Conservation (phyloP, 2,888 invertebrate genomes). For the Halocaridina rubra region DNA sequence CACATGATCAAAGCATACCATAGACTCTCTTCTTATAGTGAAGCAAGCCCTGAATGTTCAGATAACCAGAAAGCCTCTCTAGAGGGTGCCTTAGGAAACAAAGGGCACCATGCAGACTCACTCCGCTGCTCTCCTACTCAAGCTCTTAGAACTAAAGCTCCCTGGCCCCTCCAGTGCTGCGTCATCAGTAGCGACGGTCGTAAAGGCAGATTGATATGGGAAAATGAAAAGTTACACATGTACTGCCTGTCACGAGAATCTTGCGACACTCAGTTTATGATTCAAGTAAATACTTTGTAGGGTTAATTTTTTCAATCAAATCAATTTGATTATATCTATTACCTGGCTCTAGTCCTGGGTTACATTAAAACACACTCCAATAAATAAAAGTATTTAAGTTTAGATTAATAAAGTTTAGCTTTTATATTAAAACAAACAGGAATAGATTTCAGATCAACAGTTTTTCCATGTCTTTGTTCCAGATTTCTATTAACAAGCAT, state of each 20-base stretch:
- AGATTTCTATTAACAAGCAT: no score
- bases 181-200: constrained; percentile 2
- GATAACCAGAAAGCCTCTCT: no score
- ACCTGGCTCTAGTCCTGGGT: no score
- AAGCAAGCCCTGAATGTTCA: neutral
- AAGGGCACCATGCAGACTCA: neutral
- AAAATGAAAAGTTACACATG: constrained; percentile 7
- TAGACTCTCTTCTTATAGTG: neutral
- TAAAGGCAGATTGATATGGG: constrained; percentile 13
- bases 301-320: no score
- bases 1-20: neutral
- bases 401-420: no score
- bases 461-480: no score
- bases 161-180: constrained; percentile 19
- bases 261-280: neutral
- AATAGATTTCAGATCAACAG: no score
- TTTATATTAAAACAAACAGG: no score
- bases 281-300: no score
- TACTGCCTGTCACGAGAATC: neutral
- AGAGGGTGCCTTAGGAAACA: neutral
- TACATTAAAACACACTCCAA: no score
- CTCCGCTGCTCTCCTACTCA: neutral
- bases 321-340: no score
- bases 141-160: neutral
- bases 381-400: no score